Base-by-base conservation (phyloP, 2,888 invertebrate species). In the Galerucella nymphaeae region DNA sequence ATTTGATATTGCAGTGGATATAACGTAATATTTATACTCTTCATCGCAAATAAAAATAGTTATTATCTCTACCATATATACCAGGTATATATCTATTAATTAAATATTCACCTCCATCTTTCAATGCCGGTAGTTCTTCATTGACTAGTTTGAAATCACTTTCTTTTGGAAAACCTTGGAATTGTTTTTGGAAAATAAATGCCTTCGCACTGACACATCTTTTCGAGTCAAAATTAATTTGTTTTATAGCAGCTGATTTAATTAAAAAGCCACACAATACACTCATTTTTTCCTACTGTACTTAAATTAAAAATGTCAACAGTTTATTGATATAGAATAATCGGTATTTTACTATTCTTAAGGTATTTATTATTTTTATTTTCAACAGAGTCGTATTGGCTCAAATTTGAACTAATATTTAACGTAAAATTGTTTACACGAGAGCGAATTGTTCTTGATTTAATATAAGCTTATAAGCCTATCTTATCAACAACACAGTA, bases 101-200 rank as follows among this genome's bases (percentile, higher is more conserved):
- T 53, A 53, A 16, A 9, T 16, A 77, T 73, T 75, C 70, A 93
- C 93, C 93, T 87, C 91, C 93, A 87, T 92, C 89, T 82, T 90
- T 88, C 16, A 93, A 81, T 30, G 89, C 87, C 1, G 90, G 90
- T 53, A 94, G 82, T 70, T 90, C 89, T 84, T 93, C 93, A 83
- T 93, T 91, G 1, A 90, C 88, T 20, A 94, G 85, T 83, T 89
- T 86, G 74, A 94, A 90, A 85, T 94, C 92, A 8, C 88, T 86
- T 72, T 87, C 85, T 81, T 91, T 91, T 1, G 93, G 93, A 81
- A 90, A 89, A 0, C 92, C 93, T 78, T 90, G 87, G 82, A 93
- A 93, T 79, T 90, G 88, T 79, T 91, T 91, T 0, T 87, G 89
- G n/a, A 93, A 84, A 20, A 92, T 88, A 86, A 91, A 93, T 84